Conservation (phyloP, 2,113 vertebrate species). For the Myotis brandtii region DNA sequence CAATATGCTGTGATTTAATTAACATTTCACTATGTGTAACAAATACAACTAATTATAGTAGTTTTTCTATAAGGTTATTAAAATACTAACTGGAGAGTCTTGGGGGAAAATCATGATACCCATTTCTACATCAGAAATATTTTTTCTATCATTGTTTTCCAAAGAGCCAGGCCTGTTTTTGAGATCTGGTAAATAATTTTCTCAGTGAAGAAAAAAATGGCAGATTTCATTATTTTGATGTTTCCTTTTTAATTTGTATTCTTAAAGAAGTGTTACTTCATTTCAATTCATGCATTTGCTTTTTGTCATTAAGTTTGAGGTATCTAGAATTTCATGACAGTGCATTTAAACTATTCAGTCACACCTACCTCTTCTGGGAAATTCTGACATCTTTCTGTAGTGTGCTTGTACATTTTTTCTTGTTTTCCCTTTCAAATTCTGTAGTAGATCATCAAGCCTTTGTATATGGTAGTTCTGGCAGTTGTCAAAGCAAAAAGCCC, state of each 20-base stretch:
- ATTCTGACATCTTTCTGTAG: constrained; percentile 79
- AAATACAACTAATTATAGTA: constrained; percentile 60
- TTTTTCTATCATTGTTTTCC: constrained; percentile 64
- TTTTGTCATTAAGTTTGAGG: constrained; percentile 70
- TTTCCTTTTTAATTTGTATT: constrained; percentile 77
- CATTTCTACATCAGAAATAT: constrained; percentile 66
- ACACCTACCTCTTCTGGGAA: constrained; percentile 76
- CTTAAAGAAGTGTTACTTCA: constrained; percentile 73
- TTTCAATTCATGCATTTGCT: constrained; percentile 75
- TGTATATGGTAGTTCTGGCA: constrained; percentile 68
- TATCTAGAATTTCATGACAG: constrained; percentile 76
- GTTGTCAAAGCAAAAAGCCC: constrained; percentile 76
- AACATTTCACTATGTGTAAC: constrained; percentile 63
- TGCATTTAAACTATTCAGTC: constrained; percentile 76
- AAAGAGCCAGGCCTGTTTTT: constrained; percentile 60
- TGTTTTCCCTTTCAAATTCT: constrained; percentile 72
- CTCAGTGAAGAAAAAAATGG: constrained; percentile 71
- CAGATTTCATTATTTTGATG: constrained; percentile 80
- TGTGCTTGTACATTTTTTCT: constrained; percentile 68
- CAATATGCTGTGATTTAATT: constrained; percentile 57
- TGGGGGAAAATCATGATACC: constrained; percentile 34
- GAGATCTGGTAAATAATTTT: constrained; percentile 68
- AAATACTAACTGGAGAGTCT: constrained; percentile 50
- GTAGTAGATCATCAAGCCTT: constrained; percentile 67
- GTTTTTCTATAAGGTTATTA: constrained; percentile 66